phyloP scores from a whole-genome alignment of 2,888 invertebrate species.

The Harmothoe impar region DNA sequence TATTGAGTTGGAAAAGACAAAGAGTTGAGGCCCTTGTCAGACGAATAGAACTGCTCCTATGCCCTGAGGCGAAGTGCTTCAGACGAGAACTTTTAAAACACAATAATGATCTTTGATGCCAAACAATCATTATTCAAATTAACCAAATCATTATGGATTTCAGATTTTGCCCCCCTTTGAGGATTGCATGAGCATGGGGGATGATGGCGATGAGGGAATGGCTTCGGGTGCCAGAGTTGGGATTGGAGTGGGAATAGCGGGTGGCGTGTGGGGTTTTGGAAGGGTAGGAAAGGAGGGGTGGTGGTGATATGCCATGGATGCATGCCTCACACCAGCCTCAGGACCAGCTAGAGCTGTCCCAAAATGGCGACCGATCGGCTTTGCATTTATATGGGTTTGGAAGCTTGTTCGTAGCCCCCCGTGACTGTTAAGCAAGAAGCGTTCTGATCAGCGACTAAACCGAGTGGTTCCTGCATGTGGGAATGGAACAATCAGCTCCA shows the following conservation, averaged over 20 bases:
- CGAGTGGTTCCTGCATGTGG: background rate
- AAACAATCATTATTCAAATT: conserved; percentile 29
- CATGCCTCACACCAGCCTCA: background rate
- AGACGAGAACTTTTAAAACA: background rate
- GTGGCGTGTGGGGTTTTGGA: no score
- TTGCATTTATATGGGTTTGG: conserved; percentile 45
- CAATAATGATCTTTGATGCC: background rate
- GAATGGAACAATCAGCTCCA: conserved; percentile 47
- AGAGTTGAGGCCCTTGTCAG: no score
- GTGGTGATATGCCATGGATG: background rate
- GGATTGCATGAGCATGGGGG: background rate
- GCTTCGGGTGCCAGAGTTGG: no score
- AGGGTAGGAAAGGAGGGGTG: background rate
- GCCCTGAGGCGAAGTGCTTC: background rate
- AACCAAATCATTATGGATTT: background rate
- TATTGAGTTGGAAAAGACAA: no score
- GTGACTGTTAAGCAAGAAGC: conserved; percentile 37
- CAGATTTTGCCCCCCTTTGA: background rate
- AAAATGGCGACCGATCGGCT: background rate
- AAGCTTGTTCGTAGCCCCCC: background rate
- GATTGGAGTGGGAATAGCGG: no score
- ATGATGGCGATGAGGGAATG: no score
- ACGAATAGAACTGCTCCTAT: no score
- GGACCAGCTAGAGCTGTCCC: background rate
- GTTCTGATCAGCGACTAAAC: conserved; percentile 7